Evolutionary conservation across 2,888 invertebrate genomes (phyloP), one percentile per base, ranked within the genome.

Genomic region (Ophioninae sp.): DNA sequence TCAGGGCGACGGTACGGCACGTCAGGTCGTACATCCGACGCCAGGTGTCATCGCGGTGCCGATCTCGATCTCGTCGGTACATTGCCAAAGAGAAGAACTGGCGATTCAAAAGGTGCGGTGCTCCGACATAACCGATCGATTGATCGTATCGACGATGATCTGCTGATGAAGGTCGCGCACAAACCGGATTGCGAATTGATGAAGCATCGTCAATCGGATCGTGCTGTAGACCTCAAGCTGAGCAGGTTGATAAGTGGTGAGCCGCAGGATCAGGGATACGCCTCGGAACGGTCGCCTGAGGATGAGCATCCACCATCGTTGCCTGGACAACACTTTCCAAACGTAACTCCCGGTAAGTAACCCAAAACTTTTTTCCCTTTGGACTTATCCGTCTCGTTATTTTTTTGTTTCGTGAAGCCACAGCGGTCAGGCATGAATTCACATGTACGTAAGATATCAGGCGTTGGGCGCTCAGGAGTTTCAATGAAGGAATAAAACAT

Each of bases 271-370:
- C 96, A 96, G 91, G 96, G 96, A 59, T 96, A 96, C 92, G 96
- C 96, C 0, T 96, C 96, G 10, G 96, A 96, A 91, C 93, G 96
- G 65, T 96, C 96, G 0, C 96, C 96, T 1, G 96, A 96, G 92
- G 96, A 96, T 86, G 96, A 96, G 92, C 95, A 95, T 93, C 95
- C 95, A 44, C 96, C 96, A 7, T 95, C 95, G 21, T 93, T 96
- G 81, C 95, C 95, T 7, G 90, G 89, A 67, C 90, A 91, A 82
- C 94, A 95, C 79, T 96, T 96, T 90, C 95, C 96, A 17, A 96
- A 95, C 90, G 95, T 96, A 87, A 95, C 95, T 86, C 95, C 95
- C 90, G 96, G 96, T 96, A 92, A 95, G 93, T 89, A 56, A 65
- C 17, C 5, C 20, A 21, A 41, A 70, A 37, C 20, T 59, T 70